These are phyloP conservation scores for Entomyzon cyanotis DNA, from an alignment of 2,113 vertebrate species.

Conservation along the genomic window DNA sequence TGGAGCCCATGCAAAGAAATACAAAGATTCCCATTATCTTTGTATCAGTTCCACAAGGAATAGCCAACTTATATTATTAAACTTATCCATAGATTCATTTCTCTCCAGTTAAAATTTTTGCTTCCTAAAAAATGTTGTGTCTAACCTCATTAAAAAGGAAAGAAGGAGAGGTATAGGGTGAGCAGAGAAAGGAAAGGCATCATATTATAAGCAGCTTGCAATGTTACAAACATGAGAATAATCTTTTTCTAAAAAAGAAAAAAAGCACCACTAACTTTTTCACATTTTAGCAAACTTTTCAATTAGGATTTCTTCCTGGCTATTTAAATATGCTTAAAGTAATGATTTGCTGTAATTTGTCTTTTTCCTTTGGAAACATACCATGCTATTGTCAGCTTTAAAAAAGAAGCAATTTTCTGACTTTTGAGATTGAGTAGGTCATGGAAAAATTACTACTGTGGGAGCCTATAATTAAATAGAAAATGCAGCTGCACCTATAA, in stretches of 20 bases:
- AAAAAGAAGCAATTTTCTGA: slow-evolving; percentile 87
- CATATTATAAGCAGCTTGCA: neutral
- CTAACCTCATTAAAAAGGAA: neutral
- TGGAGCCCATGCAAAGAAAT: neutral
- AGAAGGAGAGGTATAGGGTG: neutral
- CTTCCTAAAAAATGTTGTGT: neutral
- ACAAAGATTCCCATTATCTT: neutral
- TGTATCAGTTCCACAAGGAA: neutral
- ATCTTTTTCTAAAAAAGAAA: neutral
- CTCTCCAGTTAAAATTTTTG: neutral
- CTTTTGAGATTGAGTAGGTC: slow-evolving; percentile 84
- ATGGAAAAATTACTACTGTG: slow-evolving; percentile 81
- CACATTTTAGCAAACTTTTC: slow-evolving; percentile 75
- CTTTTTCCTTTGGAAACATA: slow-evolving; percentile 81
- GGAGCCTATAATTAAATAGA: slow-evolving; percentile 82
- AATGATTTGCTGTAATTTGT: slow-evolving; percentile 84
- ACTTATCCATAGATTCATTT: neutral
- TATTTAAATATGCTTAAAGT: slow-evolving; percentile 81
- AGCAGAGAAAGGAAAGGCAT: neutral
- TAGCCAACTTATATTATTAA: neutral
- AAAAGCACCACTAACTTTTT: slow-evolving; percentile 61
- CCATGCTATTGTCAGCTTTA: slow-evolving; percentile 84
- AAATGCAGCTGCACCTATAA: slow-evolving; percentile 80
- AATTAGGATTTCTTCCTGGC: slow-evolving; percentile 73
- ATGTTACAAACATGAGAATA: slow-evolving; percentile 11